phyloP scores from a whole-genome alignment of 2,888 invertebrate species.

The Patella pellucida region DNA sequence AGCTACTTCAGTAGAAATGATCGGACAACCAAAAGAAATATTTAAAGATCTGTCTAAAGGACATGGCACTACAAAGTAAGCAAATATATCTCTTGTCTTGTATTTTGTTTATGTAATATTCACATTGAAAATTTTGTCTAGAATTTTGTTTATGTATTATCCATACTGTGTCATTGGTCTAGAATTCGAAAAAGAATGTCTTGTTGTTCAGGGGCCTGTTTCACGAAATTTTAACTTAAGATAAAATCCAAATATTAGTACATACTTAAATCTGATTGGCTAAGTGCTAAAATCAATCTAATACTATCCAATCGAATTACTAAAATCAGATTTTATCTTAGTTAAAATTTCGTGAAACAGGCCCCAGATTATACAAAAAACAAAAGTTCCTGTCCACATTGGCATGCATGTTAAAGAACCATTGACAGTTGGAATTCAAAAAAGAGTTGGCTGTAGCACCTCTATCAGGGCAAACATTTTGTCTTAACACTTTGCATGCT shows the following conservation, averaged over 20 bases:
- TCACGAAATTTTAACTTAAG: too few species aligned
- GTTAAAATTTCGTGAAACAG: too few species aligned
- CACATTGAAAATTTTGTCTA: not conserved
- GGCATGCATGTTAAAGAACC: too few species aligned
- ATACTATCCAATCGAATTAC: too few species aligned
- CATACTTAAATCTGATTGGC: too few species aligned
- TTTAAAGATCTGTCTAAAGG: slow-evolving; percentile 57
- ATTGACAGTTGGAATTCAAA: too few species aligned
- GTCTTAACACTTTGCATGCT: not conserved
- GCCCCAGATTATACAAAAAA: not conserved
- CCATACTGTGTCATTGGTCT: not conserved
- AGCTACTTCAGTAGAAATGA: slow-evolving; percentile 62
- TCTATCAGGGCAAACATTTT: not conserved
- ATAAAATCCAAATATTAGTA: too few species aligned
- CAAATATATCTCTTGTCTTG: not conserved
- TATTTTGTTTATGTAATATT: not conserved
- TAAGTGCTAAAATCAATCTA: too few species aligned
- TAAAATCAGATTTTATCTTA: too few species aligned
- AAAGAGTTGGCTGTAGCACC: too few species aligned
- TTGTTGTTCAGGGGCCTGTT: too few species aligned
- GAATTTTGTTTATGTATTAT: not conserved
- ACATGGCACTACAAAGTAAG: slow-evolving; percentile 58
- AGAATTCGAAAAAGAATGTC: not conserved
- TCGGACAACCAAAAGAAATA: slow-evolving; percentile 57
- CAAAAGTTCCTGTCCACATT: too few species aligned